Base-by-base conservation (phyloP, 2,888 invertebrate species). In the Drosophila borborema region DNA sequence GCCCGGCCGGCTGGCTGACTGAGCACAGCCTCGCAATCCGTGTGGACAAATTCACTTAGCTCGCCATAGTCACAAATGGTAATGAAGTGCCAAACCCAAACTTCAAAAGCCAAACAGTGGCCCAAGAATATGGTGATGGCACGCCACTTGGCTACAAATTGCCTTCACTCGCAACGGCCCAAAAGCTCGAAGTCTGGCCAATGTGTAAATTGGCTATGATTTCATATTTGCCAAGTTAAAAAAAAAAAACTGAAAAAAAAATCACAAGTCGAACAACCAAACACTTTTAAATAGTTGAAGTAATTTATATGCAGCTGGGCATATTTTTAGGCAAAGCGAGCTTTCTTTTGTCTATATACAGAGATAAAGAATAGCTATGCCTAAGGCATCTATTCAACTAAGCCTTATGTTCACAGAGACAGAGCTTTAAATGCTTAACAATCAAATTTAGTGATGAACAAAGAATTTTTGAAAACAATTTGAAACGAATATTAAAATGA, bases 151-250 rank as follows among this genome's bases (percentile, higher is more conserved):
- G 59, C 48, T 77, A 67, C 77, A 71, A 79, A 77, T 78, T 59
- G 61, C 38, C 38, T 34, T 49, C 60, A 14, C 54, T 60, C 45
- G 28, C 4, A 43, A 20, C n/a, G 31, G 43, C 40, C 31, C 23
- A 18, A 43, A 60, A 46, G 60, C 59, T 41, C 58, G 61, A 69
- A 68, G 71, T 71, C 56, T 78, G 54, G 53, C 54, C 31, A 76
- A 85, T 80, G 90, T 86, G 87, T 77, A 81, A 90, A 90, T 87
- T 83, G 69, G 60, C 68, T 73, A 78, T 82, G 81, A 79, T 81
- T 82, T 88, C 69, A 89, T 89, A 81, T 87, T 86, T 81, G 79
- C 54, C 48, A 60, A 51, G 60, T 48, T 69, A n/a, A 23, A 20
- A 34, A 41, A 16, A 36, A 23, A 23, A 31, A n/a, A 10, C 9